Evolutionary conservation across 2,797 vertebrate genomes (phyloP).

Genomic region (Discoglossus pictus): DNA sequence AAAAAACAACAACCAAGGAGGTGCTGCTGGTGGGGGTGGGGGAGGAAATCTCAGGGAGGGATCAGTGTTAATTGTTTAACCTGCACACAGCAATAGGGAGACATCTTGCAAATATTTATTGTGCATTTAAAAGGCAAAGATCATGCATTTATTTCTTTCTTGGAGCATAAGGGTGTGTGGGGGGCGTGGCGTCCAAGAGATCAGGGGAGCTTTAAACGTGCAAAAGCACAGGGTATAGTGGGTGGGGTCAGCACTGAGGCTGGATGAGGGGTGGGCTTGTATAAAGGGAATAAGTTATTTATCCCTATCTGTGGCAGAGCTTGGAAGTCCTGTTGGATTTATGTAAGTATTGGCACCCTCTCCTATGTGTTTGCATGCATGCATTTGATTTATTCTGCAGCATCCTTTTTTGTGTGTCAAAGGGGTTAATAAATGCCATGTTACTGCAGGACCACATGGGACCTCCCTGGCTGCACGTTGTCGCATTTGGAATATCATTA

Average conservation of each 20-base stretch:
- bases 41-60: neutral
- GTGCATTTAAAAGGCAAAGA: too few species aligned
- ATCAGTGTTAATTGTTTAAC: too few species aligned
- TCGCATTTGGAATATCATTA: constrained; percentile 9
- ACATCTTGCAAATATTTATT: too few species aligned
- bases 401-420: constrained; percentile 21
- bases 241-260: constrained; percentile 41
- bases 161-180: neutral
- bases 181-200: too few species aligned
- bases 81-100: neutral
- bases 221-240: constrained; percentile 22
- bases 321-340: neutral
- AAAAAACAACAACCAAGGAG: too few species aligned
- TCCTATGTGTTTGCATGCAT: constrained; percentile 29
- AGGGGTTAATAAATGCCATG: constrained; percentile 14
- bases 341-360: constrained; percentile 9
- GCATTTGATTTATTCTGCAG: too few species aligned
- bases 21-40: neutral
- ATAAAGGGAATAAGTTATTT: constrained; percentile 25
- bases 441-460: constrained; percentile 28
- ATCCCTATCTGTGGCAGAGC: neutral
- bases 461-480: constrained; percentile 10
- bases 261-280: neutral
- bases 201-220: neutral
- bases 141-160: too few species aligned